Evolutionary conservation across 2,797 vertebrate genomes (phyloP).

Genomic region (Pangasius djambal): DNA sequence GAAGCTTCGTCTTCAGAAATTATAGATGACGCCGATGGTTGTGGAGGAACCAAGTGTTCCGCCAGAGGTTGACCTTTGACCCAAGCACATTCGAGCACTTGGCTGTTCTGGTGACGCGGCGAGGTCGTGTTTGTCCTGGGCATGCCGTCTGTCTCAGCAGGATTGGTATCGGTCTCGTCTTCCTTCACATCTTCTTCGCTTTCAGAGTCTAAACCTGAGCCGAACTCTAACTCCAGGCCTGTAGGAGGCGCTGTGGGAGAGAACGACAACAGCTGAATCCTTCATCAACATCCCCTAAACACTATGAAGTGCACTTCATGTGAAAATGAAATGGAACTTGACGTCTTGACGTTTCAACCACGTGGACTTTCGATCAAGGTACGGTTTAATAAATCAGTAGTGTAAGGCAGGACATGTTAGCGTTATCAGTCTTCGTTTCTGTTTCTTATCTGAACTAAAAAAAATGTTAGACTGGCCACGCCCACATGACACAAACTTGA

Average conservation of each 20-base stretch:
- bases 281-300: no score
- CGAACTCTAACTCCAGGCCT: neutral
- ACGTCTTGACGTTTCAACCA: neutral
- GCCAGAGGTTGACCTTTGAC: slow-evolving; percentile 23
- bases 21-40: neutral
- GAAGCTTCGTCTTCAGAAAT: neutral
- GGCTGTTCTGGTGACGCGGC: neutral
- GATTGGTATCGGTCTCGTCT: neutral
- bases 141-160: neutral
- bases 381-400: neutral
- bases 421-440: no score
- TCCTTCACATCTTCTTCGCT: neutral
- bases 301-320: no score
- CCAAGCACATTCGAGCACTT: neutral
- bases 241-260: neutral
- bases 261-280: neutral
- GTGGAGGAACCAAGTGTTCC: neutral
- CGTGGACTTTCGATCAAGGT: neutral
- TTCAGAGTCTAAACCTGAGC: neutral
- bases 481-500: neutral
- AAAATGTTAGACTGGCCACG: neutral
- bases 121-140: neutral
- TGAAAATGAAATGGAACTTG: neutral
- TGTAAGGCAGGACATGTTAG: neutral
- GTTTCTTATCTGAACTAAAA: neutral